Evolutionary conservation across 2,113 vertebrate species (phyloP).

Genomic region (Donacobius atricapilla): DNA sequence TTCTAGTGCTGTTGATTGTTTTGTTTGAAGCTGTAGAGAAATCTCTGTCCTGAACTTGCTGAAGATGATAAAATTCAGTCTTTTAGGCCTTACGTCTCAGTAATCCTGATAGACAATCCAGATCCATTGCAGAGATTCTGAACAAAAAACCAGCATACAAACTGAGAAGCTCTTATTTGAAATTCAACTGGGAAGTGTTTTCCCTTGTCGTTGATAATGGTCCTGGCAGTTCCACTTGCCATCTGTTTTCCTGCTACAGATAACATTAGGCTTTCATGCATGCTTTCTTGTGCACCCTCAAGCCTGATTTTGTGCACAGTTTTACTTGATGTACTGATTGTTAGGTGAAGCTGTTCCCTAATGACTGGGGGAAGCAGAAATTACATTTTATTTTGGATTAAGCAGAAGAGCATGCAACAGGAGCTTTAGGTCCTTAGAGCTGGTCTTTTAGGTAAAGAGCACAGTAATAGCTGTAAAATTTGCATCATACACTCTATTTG

Average conservation of each 20-base stretch:
- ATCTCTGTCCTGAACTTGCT: background rate
- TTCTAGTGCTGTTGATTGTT: background rate
- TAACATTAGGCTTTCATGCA: background rate
- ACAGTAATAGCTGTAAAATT: background rate
- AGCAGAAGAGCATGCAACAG: background rate
- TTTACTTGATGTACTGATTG: background rate
- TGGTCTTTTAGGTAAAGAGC: background rate
- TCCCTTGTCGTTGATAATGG: background rate
- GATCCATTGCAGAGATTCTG: background rate
- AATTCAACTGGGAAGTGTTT: background rate
- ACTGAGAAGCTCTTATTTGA: background rate
- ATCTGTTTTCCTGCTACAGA: background rate
- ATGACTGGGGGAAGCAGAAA: background rate
- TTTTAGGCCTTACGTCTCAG: background rate
- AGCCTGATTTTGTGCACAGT: background rate
- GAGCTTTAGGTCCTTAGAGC: background rate
- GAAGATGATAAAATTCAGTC: background rate
- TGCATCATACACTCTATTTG: accelerated
- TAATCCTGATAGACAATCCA: background rate
- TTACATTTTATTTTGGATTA: background rate
- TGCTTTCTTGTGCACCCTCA: background rate
- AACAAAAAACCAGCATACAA: background rate
- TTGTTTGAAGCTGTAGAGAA: background rate
- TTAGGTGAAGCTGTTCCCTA: background rate
- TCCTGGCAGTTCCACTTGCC: background rate